A percentile compares a stretch with the other conserved stretches of the same genome.
Evolutionary conservation across 2,888 invertebrate genomes (phyloP).

Genomic region (Coleophora flavipennella): DNA sequence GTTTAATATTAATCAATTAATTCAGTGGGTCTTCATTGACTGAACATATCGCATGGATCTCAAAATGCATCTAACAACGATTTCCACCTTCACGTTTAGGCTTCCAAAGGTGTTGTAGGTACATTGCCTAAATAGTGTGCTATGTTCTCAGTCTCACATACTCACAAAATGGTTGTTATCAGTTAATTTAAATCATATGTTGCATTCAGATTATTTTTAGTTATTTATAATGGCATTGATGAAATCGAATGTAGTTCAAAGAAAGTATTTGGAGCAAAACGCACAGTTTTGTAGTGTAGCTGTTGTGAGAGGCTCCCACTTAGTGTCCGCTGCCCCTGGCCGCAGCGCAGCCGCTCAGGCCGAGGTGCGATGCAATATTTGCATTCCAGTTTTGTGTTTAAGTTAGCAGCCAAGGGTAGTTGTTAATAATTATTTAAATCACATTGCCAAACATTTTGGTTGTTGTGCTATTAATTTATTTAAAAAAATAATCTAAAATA

Average conservation of each 20-base stretch:
- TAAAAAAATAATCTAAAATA: constrained; percentile 48
- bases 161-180: constrained; percentile 66
- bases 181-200: constrained; percentile 60
- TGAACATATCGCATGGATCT: constrained; percentile 70
- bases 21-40: constrained; percentile 55
- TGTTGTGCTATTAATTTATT: constrained; percentile 68
- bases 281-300: constrained; percentile 56
- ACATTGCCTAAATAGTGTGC: constrained; percentile 39
- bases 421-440: constrained; percentile 61
- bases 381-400: constrained; percentile 70
- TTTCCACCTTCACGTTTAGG: constrained; percentile 23
- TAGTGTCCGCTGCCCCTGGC: constrained; percentile 20
- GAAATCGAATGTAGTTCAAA: constrained; percentile 66
- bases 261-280: constrained; percentile 60
- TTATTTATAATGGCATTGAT: constrained; percentile 52
- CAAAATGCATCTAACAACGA: constrained; percentile 65
- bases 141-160: constrained; percentile 58
- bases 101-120: too few relatives aligned
- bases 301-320: constrained; percentile 47
- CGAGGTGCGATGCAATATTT: constrained; percentile 70
- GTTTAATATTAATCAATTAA: constrained; percentile 53
- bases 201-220: constrained; percentile 68
- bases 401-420: constrained; percentile 60
- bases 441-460: constrained; percentile 70
- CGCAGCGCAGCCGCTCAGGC: constrained; percentile 26